Conservation (phyloP, 1,140 invertebrate genomes). For the Druon quercuslanigerum region DNA sequence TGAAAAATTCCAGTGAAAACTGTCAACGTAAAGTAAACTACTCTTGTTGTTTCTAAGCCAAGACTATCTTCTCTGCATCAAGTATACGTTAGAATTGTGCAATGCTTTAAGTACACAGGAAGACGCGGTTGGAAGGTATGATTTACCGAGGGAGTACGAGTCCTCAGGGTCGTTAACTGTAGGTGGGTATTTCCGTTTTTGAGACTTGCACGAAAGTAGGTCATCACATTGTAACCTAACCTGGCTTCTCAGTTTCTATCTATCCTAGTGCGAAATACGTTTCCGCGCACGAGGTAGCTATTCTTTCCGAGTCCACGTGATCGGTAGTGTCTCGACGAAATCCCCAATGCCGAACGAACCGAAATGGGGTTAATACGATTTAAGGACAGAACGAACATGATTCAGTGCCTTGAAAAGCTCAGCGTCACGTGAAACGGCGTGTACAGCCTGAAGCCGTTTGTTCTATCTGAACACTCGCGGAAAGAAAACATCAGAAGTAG, state of each 20-base stretch:
- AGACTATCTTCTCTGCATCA: constrained; percentile 20
- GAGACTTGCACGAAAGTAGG: constrained; percentile 20
- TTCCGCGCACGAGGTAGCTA: neutral
- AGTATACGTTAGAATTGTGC: constrained; percentile 9
- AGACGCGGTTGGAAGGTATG: constrained; percentile 8
- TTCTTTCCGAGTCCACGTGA: neutral
- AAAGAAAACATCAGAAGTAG: constrained; percentile 20
- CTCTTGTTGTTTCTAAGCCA: neutral
- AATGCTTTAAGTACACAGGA: constrained; percentile 24
- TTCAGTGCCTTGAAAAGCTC: neutral
- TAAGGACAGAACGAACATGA: constrained; percentile 27
- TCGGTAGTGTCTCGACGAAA: constrained; percentile 8
- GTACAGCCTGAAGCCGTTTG: constrained; percentile 25
- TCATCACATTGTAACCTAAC: constrained; percentile 4
- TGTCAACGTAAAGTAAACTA: neutral
- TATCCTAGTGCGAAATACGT: constrained; percentile 13
- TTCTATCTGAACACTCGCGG: constrained; percentile 9
- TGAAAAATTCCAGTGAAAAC: neutral
- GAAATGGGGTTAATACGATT: constrained; percentile 36
- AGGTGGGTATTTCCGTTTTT: constrained; percentile 24
- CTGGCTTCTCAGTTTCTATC: constrained; percentile 10
- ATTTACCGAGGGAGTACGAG: constrained; percentile 19
- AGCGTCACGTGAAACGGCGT: constrained; percentile 6
- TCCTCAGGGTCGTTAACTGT: constrained; percentile 20
- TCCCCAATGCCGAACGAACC: constrained; percentile 20